These are phyloP conservation scores for Nerophis ophidion DNA, from an alignment of 2,113 vertebrate genomes.

Conservation along the genomic window DNA sequence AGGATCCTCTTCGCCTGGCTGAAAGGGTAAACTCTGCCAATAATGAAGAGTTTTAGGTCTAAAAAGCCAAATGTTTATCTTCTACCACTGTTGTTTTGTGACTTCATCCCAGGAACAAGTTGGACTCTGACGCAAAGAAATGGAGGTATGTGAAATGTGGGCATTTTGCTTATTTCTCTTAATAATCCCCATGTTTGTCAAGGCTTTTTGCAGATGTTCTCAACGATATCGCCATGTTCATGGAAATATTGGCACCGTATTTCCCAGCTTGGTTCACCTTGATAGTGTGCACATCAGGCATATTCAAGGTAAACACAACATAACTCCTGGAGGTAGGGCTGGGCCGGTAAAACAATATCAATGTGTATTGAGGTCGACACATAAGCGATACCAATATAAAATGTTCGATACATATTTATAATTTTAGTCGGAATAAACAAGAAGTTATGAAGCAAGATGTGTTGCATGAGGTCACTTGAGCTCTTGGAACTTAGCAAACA, in stretches of 20 bases:
- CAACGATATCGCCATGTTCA: conserved; percentile 83
- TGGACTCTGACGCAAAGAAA: conserved; percentile 88
- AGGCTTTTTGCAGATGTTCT: conserved; percentile 86
- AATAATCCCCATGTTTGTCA: background rate
- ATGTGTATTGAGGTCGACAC: too few species aligned
- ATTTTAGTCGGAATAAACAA: too few species aligned
- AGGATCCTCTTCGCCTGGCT: conserved; percentile 85
- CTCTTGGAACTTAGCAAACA: too few species aligned
- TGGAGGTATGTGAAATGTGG: conserved; percentile 73
- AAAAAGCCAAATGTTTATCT: too few species aligned
- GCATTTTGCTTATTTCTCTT: background rate
- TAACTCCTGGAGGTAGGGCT: background rate
- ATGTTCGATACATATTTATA: too few species aligned
- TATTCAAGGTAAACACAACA: conserved; percentile 77
- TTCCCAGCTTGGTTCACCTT: conserved; percentile 77
- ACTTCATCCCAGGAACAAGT: conserved; percentile 71
- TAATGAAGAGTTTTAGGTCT: too few species aligned
- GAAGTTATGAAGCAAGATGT: too few species aligned
- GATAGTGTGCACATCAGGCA: conserved; percentile 76
- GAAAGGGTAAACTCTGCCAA: conserved; percentile 74
- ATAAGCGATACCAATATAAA: too few species aligned
- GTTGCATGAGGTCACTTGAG: too few species aligned
- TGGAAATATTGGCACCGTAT: conserved; percentile 80
- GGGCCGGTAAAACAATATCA: too few species aligned
- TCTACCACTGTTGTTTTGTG: background rate